A percentile compares a stretch with the other conserved stretches of the same genome.
phyloP scores from a whole-genome alignment of 2,888 invertebrate genomes.

The Ormyrus nitidulus region DNA sequence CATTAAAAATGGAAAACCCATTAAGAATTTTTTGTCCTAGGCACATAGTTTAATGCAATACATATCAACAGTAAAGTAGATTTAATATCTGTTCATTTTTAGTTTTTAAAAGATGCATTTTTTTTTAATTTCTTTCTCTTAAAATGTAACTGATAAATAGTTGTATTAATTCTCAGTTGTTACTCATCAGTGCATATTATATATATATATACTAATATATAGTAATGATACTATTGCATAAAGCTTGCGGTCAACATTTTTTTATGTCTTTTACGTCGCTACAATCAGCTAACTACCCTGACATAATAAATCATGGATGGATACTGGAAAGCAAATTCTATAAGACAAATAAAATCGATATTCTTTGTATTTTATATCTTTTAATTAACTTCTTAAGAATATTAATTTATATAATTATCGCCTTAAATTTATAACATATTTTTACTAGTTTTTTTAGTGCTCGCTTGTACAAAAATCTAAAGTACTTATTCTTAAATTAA shows the following conservation, averaged over 20 bases:
- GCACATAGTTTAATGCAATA: not conserved
- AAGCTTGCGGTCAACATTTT: slow-evolving; percentile 30
- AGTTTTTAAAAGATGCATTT: too few relatives aligned
- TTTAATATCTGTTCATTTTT: too few relatives aligned
- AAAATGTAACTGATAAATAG: too few relatives aligned
- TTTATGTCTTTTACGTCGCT: not conserved
- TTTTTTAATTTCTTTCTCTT: too few relatives aligned
- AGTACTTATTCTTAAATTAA: slow-evolving; percentile 20
- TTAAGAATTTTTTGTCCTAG: not conserved
- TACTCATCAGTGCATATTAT: slow-evolving; percentile 16
- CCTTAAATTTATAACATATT: slow-evolving; percentile 11
- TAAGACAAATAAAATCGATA: slow-evolving; percentile 14
- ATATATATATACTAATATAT: not conserved
- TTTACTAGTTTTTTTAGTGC: slow-evolving; percentile 4
- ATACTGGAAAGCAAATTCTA: slow-evolving; percentile 16
- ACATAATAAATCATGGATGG: not conserved
- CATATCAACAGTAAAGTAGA: too few relatives aligned
- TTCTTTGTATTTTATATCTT: slow-evolving; percentile 6
- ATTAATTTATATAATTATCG: slow-evolving; percentile 31
- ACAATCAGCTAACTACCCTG: not conserved
- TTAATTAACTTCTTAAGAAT: not conserved
- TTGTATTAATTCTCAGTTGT: not conserved
- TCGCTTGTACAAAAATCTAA: slow-evolving; percentile 23
- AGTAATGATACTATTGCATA: slow-evolving; percentile 22
- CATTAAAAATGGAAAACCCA: slow-evolving; percentile 9